Evolutionary conservation across 2,888 invertebrate species (phyloP), one percentile per base, ranked within the genome.

Genomic region (Phorcus lineatus): DNA sequence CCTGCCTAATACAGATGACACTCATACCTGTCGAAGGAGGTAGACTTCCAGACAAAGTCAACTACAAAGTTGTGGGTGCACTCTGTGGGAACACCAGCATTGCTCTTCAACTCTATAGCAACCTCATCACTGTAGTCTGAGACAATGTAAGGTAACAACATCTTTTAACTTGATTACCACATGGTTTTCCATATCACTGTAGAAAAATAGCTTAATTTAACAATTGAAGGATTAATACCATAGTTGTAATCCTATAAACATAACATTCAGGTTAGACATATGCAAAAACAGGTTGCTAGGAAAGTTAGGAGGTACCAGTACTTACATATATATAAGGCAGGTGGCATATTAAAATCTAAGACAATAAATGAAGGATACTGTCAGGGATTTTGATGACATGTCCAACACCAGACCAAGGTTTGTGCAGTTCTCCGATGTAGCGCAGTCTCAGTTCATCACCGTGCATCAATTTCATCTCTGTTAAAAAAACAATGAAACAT

Each of bases 41-140:
- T 99, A 86, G 98, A 98, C 93, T 99, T 99, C 99, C 99, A 99
- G 77, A 99, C 99, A 93, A 99, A 99, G 93, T 99, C 99, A 4
- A 99, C 98, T 0, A 98, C 97, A 94, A 99, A 99, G 94, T 98
- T 98, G 87, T 97, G 97, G 75, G 96, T 96, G 93, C 97, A 97
- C 88, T 99, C 98, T 0, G 96, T 96, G 0, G 99, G 99, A 0
- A 98, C 98, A 28, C 97, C 97, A 1, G 96, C 95, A 87, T 96
- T 97, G 86, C 96, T 96, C 92, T 99, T 99, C 91, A 99, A 94
- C 92, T 99, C 99, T 54, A 99, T 96, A 0, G 99, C 99, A 19
- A 99, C 97, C 93, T 99, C 99, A 91, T 99, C 99, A 4, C 98
- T 98, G 92, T 96, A 98, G 94, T 99, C 94, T 94, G 81, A 47